Conservation (phyloP, 2,797 vertebrate species). For the Esox lucius region DNA sequence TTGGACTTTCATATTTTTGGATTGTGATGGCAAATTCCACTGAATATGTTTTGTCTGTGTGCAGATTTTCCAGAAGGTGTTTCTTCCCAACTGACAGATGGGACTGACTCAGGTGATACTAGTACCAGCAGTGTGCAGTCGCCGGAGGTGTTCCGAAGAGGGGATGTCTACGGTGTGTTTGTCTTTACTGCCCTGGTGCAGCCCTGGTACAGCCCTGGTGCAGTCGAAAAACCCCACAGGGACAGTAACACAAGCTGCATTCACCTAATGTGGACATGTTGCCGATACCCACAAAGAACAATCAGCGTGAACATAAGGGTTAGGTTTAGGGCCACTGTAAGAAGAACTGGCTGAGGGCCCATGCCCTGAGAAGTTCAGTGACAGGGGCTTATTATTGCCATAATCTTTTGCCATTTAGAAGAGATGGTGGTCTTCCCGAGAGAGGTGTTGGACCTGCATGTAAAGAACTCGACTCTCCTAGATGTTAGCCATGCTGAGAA, state of each 20-base stretch:
- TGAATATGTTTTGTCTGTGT: not conserved
- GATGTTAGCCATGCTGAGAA: constrained; percentile 78
- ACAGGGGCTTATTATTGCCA: not conserved
- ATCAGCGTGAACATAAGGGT: too few species aligned
- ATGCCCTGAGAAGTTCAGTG: not conserved
- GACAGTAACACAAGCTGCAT: too few species aligned
- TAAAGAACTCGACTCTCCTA: constrained; percentile 88
- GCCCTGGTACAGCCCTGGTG: too few species aligned
- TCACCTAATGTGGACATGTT: not conserved
- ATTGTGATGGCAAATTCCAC: not conserved
- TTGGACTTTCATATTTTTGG: not conserved
- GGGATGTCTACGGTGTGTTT: constrained; percentile 66
- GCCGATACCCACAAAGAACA: too few species aligned
- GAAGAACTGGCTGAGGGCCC: not conserved
- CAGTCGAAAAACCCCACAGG: too few species aligned
- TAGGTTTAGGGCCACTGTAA: not conserved
- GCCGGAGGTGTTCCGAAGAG: constrained; percentile 82
- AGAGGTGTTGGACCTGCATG: constrained; percentile 25
- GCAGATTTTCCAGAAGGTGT: constrained; percentile 60
- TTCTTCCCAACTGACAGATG: constrained; percentile 62
- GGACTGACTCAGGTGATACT: constrained; percentile 40
- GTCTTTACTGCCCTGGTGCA: too few species aligned
- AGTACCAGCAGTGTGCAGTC: constrained; percentile 65
- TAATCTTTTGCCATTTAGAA: constrained; percentile 24
- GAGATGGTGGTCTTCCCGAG: constrained; percentile 12